Evolutionary conservation across 2,797 vertebrate species (phyloP), one percentile per base, ranked within the genome.

Genomic region (Karalla daura): DNA sequence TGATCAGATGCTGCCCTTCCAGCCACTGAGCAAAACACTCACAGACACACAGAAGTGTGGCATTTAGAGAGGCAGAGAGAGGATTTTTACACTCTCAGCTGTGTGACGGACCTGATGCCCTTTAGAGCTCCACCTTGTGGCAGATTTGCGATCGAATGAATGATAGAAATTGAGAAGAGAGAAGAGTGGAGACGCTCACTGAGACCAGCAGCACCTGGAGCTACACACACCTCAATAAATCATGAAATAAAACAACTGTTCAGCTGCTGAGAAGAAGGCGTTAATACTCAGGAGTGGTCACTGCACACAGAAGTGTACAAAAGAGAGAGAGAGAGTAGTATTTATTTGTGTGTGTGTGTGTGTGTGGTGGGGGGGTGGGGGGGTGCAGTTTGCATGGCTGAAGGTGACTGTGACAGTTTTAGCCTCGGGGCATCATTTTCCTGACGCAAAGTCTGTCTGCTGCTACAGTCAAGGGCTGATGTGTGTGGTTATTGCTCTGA

Each of bases 381-480:
- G 0, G 4, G 11, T 76, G 64, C 39, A 62, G 81, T 81, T 69
- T 84, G 84, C 80, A 82, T 75, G 66, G 70, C 66, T 88, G 83
- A 88, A 86, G 86, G 83, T 84, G 86, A 84, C 83, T 83, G 52
- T 85, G 88, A 78, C 81, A 67, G 62, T 74, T 83, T 76, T 64
- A 65, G 78, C 88, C 65, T 47, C 21, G 3, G 78, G 88, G 71
- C 80, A 39, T 86, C 30, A 70, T 80, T 84, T 86, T 77, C 58
- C 81, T 74, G 70, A 80, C 65, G 15, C 66, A 68, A 63, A 72
- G 73, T 80, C 63, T 75, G 66, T 58, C 68, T 84, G 70, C 67
- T 71, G 69, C 66, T 63, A 44, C 55, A 40, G 36, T 58, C 23
- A 65, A 81, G 70, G 78, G 87, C 74, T 78, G 69, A 73, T 73